Percentiles rank a stretch among this genome's conserved stretches.
Conservation (phyloP, 2,888 invertebrate genomes). For the Elegia similella region DNA sequence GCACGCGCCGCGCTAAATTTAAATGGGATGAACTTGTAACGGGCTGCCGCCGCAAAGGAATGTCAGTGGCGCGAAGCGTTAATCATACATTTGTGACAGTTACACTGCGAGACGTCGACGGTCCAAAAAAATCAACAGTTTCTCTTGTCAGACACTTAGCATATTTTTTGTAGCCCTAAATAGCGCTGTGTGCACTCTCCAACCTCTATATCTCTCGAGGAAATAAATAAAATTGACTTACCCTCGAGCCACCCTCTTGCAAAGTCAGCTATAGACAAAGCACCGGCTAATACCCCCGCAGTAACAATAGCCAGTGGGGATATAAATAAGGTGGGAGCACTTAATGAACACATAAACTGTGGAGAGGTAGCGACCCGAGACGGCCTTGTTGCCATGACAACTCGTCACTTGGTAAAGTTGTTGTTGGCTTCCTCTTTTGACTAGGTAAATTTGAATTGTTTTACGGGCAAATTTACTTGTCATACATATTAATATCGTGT, state of each 20-base stretch:
- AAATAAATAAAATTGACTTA: conserved; percentile 35
- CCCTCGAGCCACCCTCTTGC: conserved; percentile 38
- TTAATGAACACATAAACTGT: conserved; percentile 76
- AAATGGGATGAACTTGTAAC: conserved; percentile 80
- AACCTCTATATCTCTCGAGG: conserved; percentile 22
- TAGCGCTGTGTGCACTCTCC: conserved; percentile 3
- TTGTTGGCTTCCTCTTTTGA: not conserved
- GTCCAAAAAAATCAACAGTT: conserved; percentile 47
- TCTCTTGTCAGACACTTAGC: conserved; percentile 32
- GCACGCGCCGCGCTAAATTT: conserved; percentile 81
- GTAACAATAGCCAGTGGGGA: conserved; percentile 66
- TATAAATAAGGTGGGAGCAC: conserved; percentile 71
- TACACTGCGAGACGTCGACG: conserved; percentile 62
- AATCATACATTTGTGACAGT: conserved; percentile 79
- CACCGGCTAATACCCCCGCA: conserved; percentile 62
- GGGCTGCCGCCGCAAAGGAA: conserved; percentile 69
- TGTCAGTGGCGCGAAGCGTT: conserved; percentile 68
- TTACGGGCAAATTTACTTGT: too few species aligned
- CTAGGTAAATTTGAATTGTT: not conserved
- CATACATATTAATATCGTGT: too few species aligned
- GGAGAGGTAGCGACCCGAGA: conserved; percentile 57
- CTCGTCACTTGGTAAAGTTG: conserved; percentile 25
- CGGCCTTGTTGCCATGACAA: conserved; percentile 55
- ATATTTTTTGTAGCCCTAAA: conserved; percentile 20
- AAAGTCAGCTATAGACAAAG: conserved; percentile 68